Evolutionary conservation across 2,113 vertebrate species (phyloP), one percentile per base, ranked within the genome.

Genomic region (Capreolus pygargus): DNA sequence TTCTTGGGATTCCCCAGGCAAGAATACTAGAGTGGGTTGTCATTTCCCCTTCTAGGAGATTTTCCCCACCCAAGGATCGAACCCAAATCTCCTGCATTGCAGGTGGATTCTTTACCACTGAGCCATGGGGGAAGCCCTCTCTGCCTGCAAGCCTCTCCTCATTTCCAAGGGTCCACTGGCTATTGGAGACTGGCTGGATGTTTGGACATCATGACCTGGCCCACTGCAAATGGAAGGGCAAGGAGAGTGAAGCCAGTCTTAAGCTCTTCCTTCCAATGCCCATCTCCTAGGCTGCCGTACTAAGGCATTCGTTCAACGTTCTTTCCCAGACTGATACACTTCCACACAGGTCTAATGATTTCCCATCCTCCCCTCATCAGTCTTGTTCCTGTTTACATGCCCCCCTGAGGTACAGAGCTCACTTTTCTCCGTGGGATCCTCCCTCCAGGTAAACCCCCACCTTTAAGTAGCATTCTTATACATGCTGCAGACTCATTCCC

Each of bases 271-370:
- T 64, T 55, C 60, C 52, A 79, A 17, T 4, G 8, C 23, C 5
- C 4, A 3, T 79, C 87, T 64, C 55, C 50, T 13, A 55, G 39
- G 45, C 58, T 39, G 57, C 45, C 25, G 28, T 14, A 10, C 52
- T 43, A 79, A 64, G 50, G 60, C 23, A 43, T 30, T 74, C 39
- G 33, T 86, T 33, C 54, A 92, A 39, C 36, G 13, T 61, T 19
- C 74, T n/a, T 36, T 70, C 57, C 33, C 52, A 55, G 60, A 70
- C 7, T 11, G 55, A 82, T 88, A 25, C 70, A n/a, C 55, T 93
- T 96, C 70, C 30, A 39, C 16, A 47, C 2, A 9, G 45, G 52
- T 39, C 91, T 90, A 92, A 76, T 33, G 94, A 84, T 86, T 93
- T 89, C 21, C 50, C 19, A 10, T 11, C 64, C 15, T 50, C 16